A percentile compares a stretch with the other conserved stretches of the same genome.
Evolutionary conservation across 2,888 invertebrate genomes (phyloP).

Genomic region (Cerceris rybyensis): DNA sequence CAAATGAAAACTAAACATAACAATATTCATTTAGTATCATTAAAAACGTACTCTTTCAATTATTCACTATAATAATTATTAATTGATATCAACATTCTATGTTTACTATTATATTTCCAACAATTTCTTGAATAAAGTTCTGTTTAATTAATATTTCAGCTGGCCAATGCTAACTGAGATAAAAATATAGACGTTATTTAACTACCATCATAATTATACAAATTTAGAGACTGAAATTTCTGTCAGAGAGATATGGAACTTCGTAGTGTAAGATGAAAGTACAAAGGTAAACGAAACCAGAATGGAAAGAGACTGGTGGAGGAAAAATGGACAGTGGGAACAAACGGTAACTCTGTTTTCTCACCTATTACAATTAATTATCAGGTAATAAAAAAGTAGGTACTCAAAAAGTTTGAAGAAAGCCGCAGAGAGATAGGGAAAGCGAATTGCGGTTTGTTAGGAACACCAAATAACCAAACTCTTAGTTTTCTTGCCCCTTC

Average conservation of each 20-base stretch:
- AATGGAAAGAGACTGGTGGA: not conserved
- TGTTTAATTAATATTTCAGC: too few species aligned
- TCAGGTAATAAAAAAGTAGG: slow-evolving; percentile 57
- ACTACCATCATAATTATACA: too few species aligned
- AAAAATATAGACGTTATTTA: too few species aligned
- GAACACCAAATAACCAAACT: slow-evolving; percentile 54
- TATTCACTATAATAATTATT: too few species aligned
- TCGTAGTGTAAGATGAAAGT: not conserved
- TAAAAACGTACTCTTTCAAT: too few species aligned
- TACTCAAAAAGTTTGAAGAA: slow-evolving; percentile 46
- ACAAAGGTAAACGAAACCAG: not conserved
- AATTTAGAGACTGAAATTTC: not conserved
- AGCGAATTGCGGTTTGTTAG: slow-evolving; percentile 23
- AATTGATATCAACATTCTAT: too few species aligned
- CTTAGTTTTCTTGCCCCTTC: slow-evolving; percentile 38
- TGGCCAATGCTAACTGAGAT: too few species aligned
- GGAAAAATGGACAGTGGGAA: slow-evolving; percentile 35
- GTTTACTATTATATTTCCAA: too few species aligned
- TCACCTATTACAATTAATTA: slow-evolving; percentile 66
- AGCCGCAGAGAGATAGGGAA: slow-evolving; percentile 27
- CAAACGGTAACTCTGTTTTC: slow-evolving; percentile 42
- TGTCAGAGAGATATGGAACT: not conserved
- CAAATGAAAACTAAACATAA: not conserved
- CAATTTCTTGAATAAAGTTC: too few species aligned
- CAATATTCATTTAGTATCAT: too few species aligned